phyloP scores from a whole-genome alignment of 2,797 vertebrate species.

The Miichthys miiuy region DNA sequence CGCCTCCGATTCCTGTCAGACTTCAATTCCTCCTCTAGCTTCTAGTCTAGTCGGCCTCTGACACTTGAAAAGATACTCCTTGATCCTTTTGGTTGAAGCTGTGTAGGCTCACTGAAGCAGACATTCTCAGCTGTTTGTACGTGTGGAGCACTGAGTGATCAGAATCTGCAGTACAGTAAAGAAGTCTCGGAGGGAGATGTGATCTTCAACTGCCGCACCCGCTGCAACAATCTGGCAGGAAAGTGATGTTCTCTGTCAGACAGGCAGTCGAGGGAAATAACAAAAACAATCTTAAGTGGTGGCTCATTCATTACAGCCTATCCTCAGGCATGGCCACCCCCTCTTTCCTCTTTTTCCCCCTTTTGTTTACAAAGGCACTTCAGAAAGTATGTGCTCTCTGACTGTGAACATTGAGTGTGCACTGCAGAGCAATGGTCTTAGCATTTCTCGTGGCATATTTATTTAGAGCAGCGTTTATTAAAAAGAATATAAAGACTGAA shows the following conservation, averaged over 20 bases:
- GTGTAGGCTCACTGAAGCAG: slow-evolving; percentile 58
- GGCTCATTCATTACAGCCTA: slow-evolving; percentile 72
- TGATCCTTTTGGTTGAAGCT: slow-evolving; percentile 66
- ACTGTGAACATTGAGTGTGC: slow-evolving; percentile 58
- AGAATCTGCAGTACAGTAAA: slow-evolving; percentile 63
- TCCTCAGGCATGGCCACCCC: slow-evolving; percentile 65
- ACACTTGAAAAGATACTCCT: slow-evolving; percentile 62
- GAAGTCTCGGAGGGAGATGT: slow-evolving; percentile 55
- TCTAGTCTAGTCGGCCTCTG: slow-evolving; percentile 44
- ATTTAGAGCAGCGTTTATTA: slow-evolving; percentile 43
- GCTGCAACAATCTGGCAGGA: slow-evolving; percentile 69
- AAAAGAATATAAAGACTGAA: slow-evolving; percentile 15
- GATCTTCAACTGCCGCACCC: slow-evolving; percentile 55
- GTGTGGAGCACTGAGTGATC: slow-evolving; percentile 55
- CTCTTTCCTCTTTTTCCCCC: slow-evolving; percentile 62
- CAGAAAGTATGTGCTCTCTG: slow-evolving; percentile 66
- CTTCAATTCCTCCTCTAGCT: slow-evolving; percentile 54
- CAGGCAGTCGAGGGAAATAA: slow-evolving; percentile 76
- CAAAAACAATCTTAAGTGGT: slow-evolving; percentile 82
- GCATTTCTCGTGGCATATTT: slow-evolving; percentile 33
- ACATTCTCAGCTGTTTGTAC: slow-evolving; percentile 62
- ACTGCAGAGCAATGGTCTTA: slow-evolving; percentile 26
- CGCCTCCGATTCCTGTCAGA: slow-evolving; percentile 40
- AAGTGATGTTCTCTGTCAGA: slow-evolving; percentile 78
- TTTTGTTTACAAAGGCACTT: slow-evolving; percentile 77